Percentiles rank a stretch among this genome's conserved stretches.
Conservation (phyloP, 1,140 invertebrate species). For the Neodiprion pinetum region DNA sequence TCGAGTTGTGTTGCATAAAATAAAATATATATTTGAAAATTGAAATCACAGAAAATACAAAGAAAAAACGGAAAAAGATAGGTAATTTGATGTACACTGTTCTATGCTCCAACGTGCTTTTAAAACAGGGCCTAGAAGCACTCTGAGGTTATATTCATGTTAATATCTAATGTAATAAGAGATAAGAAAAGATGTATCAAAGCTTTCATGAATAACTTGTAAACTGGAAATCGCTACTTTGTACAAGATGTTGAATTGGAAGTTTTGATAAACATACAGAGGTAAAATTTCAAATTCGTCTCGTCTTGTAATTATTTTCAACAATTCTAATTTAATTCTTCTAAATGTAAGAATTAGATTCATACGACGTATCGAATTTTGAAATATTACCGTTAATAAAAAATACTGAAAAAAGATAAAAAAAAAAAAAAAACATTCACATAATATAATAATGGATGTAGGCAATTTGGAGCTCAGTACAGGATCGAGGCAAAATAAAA, state of each 20-base stretch:
- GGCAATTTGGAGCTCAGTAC: constrained; percentile 40
- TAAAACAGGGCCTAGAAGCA: constrained; percentile 44
- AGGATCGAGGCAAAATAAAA: constrained; percentile 28
- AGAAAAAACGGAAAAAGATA: constrained; percentile 27
- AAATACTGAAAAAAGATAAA: constrained; percentile 14
- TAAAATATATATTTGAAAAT: constrained; percentile 4
- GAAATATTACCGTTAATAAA: constrained; percentile 34
- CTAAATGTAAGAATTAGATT: constrained; percentile 19
- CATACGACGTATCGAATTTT: constrained; percentile 42
- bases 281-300: constrained; percentile 44
- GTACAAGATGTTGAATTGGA: constrained; percentile 31
- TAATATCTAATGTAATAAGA: constrained; percentile 40
- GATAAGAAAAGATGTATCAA: constrained; percentile 13
- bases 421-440: constrained; percentile 1
- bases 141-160: constrained; percentile 48
- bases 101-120: constrained; percentile 46
- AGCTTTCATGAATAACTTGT: constrained; percentile 24
- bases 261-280: constrained; percentile 35
- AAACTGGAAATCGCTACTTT: constrained; percentile 32
- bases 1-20: not conserved
- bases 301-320: constrained; percentile 34
- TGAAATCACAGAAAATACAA: constrained; percentile 19
- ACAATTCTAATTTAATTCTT: constrained; percentile 26
- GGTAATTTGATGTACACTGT: constrained; percentile 46
- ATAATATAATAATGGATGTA: constrained; percentile 39